A percentile compares a stretch with the other conserved stretches of the same genome.
Conservation (phyloP, 2,797 vertebrate species). For the Pangasius macronema region DNA sequence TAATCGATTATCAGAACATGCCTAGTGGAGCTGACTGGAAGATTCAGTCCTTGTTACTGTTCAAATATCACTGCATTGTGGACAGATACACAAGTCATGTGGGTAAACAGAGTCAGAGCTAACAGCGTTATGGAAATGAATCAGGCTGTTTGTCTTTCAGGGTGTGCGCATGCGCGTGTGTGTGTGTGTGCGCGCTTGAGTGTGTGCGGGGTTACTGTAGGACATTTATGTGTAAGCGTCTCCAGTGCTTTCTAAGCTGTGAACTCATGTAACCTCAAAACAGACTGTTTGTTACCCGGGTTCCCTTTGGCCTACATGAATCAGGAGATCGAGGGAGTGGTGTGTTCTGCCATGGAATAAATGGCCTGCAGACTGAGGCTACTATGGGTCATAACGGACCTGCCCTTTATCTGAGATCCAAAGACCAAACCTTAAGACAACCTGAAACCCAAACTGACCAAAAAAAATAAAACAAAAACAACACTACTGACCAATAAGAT, state of each 20-base stretch:
- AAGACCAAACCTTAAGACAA: background rate
- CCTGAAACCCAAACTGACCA: background rate
- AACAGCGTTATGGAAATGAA: conserved; percentile 37
- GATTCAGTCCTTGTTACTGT: background rate
- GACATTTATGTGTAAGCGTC: conserved; percentile 27
- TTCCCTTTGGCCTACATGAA: conserved; percentile 31
- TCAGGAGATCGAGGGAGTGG: background rate
- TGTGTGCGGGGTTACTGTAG: conserved; percentile 47
- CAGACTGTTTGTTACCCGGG: conserved; percentile 16
- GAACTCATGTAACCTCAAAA: conserved; percentile 52
- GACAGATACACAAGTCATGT: background rate
- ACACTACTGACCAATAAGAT: background rate
- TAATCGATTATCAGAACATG: too few relatives aligned
- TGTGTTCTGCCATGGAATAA: background rate
- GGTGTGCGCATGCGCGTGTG: background rate
- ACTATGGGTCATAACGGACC: conserved; percentile 23
- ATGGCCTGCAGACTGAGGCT: background rate
- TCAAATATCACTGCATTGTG: background rate
- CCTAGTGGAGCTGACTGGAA: too few relatives aligned
- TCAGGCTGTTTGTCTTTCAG: conserved; percentile 35
- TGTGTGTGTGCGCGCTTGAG: background rate
- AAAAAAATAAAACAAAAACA: background rate
- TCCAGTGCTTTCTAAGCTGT: conserved; percentile 10
- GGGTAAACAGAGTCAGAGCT: conserved; percentile 18
- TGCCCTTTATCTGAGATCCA: background rate